A percentile compares a stretch with the other conserved stretches of the same genome.
phyloP scores from a whole-genome alignment of 2,113 vertebrate genomes.

The Rhinogobius similis region DNA sequence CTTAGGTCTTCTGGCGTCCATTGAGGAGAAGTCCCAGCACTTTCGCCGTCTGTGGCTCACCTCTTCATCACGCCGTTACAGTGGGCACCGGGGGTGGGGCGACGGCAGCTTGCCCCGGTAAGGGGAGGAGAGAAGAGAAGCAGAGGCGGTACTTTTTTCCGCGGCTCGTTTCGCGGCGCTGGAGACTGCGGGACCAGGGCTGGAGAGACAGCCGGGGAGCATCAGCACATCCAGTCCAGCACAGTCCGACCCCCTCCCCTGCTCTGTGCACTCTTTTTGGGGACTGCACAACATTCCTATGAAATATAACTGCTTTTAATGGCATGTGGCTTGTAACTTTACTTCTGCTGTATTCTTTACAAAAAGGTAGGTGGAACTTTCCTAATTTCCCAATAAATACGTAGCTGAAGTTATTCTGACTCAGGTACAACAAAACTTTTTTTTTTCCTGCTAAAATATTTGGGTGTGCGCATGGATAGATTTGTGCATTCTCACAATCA shows the following conservation, averaged over 20 bases:
- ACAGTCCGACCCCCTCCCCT: constrained; percentile 73
- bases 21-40: not conserved
- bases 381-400: not conserved
- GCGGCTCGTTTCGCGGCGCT: constrained; percentile 75
- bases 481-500: constrained; percentile 10
- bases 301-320: constrained; percentile 92
- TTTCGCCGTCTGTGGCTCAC: constrained; percentile 40
- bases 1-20: not conserved
- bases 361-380: constrained; percentile 83
- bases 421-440: constrained; percentile 60
- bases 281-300: constrained; percentile 89
- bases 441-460: constrained; percentile 1
- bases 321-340: constrained; percentile 99
- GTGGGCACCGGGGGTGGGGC: constrained; percentile 77
- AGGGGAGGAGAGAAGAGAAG: constrained; percentile 86
- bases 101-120: constrained; percentile 77
- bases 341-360: constrained; percentile 97
- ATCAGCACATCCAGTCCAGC: constrained; percentile 78
- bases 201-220: constrained; percentile 80
- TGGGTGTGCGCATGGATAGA: constrained; percentile 4
- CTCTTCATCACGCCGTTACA: constrained; percentile 66
- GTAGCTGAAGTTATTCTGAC: constrained; percentile 24
- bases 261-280: constrained; percentile 84
- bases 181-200: constrained; percentile 80
- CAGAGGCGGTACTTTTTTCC: constrained; percentile 84